Evolutionary conservation across 2,113 vertebrate genomes (phyloP).

Genomic region (Balaeniceps rex): DNA sequence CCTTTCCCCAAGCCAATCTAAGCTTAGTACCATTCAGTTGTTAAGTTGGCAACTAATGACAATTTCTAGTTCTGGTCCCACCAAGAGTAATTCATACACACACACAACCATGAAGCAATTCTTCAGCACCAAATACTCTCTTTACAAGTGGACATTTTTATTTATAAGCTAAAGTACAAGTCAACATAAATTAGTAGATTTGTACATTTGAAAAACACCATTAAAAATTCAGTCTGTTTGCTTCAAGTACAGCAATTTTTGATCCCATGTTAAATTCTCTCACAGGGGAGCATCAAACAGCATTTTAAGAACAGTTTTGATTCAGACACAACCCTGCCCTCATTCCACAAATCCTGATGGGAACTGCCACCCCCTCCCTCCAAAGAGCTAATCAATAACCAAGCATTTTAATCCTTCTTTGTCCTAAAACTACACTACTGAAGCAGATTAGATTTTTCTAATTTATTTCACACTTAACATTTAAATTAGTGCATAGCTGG

Average conservation of each 20-base stretch:
- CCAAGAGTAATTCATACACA: neutral
- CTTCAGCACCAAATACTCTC: neutral
- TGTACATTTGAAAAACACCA: neutral
- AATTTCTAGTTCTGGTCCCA: neutral
- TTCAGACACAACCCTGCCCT: neutral
- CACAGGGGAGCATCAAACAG: neutral
- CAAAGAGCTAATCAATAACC: neutral
- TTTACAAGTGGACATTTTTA: neutral
- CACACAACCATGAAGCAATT: neutral
- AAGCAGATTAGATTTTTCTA: conserved; percentile 11
- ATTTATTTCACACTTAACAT: conserved; percentile 36
- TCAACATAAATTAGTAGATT: neutral
- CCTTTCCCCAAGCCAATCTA: neutral
- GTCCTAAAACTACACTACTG: neutral
- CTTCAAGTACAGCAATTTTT: neutral
- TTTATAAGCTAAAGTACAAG: neutral
- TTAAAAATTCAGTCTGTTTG: neutral
- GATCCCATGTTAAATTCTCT: neutral
- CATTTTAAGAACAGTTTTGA: neutral
- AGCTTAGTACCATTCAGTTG: conserved; percentile 10
- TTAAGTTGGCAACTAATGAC: conserved; percentile 10
- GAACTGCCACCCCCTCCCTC: neutral
- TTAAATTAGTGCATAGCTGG: conserved; percentile 2
- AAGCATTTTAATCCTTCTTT: conserved; percentile 6
- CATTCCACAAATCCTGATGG: neutral